These are phyloP conservation scores for Centropus unirufus DNA, from an alignment of 2,113 vertebrate genomes.

Conservation along the genomic window DNA sequence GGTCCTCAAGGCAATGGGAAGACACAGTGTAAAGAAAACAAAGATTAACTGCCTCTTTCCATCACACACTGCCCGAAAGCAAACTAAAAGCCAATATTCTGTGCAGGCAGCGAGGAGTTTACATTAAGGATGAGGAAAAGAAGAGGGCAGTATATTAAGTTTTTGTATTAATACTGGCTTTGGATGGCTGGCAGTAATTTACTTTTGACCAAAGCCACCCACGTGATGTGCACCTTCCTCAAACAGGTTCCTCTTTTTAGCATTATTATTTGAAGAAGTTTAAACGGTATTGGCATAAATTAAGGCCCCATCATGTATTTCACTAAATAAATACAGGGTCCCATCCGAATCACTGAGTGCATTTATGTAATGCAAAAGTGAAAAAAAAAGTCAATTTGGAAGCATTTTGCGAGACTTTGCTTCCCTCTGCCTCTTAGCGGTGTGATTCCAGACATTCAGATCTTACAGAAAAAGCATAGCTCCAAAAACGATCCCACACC, in stretches of 20 bases:
- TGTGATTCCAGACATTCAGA: neutral
- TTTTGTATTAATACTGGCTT: neutral
- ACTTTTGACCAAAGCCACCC: neutral
- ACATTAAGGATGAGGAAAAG: neutral
- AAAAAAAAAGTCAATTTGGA: neutral
- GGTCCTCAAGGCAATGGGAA: neutral
- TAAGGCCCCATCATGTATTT: neutral
- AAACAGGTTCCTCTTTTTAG: neutral
- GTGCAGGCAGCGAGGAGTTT: neutral
- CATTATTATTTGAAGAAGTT: neutral
- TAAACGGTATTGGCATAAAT: neutral
- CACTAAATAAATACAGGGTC: neutral
- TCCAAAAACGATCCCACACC: neutral
- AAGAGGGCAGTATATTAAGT: neutral
- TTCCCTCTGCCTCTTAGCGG: neutral
- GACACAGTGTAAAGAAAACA: neutral
- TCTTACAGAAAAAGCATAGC: neutral
- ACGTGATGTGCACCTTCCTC: neutral
- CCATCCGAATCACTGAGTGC: neutral
- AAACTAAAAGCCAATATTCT: neutral
- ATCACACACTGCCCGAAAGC: neutral
- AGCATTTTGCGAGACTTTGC: neutral
- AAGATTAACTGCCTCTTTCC: neutral
- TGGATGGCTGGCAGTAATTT: neutral
- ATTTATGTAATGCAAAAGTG: neutral